These are phyloP conservation scores for Harpalus rubripes DNA, from an alignment of 2,888 invertebrate species.

Conservation along the genomic window DNA sequence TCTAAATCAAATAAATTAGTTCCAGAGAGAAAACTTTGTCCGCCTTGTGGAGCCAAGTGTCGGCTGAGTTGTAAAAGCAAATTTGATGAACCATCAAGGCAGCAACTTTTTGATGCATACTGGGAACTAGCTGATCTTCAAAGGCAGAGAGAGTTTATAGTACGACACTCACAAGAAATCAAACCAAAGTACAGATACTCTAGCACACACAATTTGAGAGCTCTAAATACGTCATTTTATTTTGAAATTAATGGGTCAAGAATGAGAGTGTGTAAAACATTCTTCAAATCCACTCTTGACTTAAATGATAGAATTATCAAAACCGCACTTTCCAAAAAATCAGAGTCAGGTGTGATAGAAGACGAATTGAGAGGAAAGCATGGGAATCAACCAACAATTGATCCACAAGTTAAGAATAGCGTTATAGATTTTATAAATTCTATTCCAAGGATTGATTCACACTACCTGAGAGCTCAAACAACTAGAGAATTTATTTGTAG, in stretches of 20 bases:
- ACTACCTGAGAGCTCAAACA: slow-evolving; percentile 67
- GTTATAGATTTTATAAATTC: slow-evolving; percentile 68
- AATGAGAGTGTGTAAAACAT: slow-evolving; percentile 68
- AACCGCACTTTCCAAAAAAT: slow-evolving; percentile 67
- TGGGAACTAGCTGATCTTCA: not conserved
- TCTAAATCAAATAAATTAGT: no score
- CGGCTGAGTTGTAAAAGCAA: no score
- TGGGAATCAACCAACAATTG: slow-evolving; percentile 68
- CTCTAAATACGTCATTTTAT: slow-evolving; percentile 68
- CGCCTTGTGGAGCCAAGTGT: no score
- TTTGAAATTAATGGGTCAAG: slow-evolving; percentile 66
- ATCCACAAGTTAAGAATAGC: slow-evolving; percentile 67
- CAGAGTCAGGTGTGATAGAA: slow-evolving; percentile 25
- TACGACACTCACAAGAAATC: slow-evolving; percentile 55
- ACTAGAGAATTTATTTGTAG: not conserved
- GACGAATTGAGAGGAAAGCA: slow-evolving; percentile 69
- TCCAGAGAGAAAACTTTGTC: no score
- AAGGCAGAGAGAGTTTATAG: slow-evolving; percentile 60
- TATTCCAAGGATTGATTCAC: slow-evolving; percentile 69
- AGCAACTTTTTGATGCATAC: not conserved
- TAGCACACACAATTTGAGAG: slow-evolving; percentile 67
- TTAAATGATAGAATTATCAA: slow-evolving; percentile 68
- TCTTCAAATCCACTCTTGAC: slow-evolving; percentile 56
- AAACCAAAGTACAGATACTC: slow-evolving; percentile 69
- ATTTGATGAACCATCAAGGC: not conserved